phyloP scores from a whole-genome alignment of 2,797 vertebrate species.

The Poeciliopsis paucimaculata region DNA sequence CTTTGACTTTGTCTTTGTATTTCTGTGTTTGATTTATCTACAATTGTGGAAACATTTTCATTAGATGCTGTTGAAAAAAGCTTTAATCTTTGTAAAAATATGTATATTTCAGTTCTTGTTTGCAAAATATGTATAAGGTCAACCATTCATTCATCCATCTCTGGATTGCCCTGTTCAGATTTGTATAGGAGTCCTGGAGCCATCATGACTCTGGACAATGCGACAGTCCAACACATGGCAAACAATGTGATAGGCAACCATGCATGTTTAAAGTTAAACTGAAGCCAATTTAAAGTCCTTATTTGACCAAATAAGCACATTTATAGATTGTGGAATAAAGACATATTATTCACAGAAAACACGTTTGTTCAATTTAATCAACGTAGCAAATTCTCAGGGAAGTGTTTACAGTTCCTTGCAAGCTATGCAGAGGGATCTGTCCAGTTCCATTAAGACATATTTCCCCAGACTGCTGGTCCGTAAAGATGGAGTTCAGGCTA shows the following conservation, averaged over 20 bases:
- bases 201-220: background rate
- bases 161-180: background rate
- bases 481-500: slow-evolving; percentile 48
- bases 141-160: background rate
- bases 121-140: background rate
- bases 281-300: background rate
- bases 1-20: background rate
- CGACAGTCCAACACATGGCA: background rate
- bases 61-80: background rate
- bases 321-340: background rate
- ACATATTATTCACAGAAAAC: background rate
- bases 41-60: background rate
- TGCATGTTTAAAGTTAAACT: background rate
- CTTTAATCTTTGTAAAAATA: background rate
- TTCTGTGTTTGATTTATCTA: background rate
- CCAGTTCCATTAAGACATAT: slow-evolving; percentile 65
- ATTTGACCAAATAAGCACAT: background rate
- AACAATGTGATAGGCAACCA: background rate
- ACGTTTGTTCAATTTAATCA: background rate
- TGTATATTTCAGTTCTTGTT: background rate
- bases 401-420: slow-evolving; percentile 11
- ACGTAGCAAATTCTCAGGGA: background rate
- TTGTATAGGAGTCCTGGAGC: background rate
- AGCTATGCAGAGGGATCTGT: slow-evolving; percentile 46
- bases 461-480: slow-evolving; percentile 46